A percentile compares a stretch with the other conserved stretches of the same genome.
Conservation (phyloP, 1,140 invertebrate species). For the Vanessa atalanta region DNA sequence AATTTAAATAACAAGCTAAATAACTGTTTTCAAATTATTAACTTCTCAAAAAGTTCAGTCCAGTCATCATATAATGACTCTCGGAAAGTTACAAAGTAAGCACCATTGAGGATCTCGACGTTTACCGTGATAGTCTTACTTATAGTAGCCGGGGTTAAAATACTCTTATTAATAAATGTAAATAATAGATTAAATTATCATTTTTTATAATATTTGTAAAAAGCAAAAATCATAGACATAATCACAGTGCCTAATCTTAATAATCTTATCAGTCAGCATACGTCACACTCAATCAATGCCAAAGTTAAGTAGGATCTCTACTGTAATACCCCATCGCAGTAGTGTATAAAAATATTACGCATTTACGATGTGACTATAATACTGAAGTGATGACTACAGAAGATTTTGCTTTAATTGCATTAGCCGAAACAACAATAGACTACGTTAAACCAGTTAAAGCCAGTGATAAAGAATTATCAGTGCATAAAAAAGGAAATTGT, state of each 20-base stretch:
- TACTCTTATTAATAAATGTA: too few relatives aligned
- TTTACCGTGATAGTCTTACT: too few relatives aligned
- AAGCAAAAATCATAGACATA: slow-evolving; percentile 49
- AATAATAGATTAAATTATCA: too few relatives aligned
- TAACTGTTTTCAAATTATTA: too few relatives aligned
- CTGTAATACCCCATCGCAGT: slow-evolving; percentile 43
- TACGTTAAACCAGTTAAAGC: slow-evolving; percentile 45
- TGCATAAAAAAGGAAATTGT: slow-evolving; percentile 39
- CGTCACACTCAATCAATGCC: slow-evolving; percentile 78
- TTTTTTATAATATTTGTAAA: background rate
- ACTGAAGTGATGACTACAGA: slow-evolving; percentile 62
- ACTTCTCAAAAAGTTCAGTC: too few relatives aligned
- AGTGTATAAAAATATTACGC: slow-evolving; percentile 37
- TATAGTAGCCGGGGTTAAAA: too few relatives aligned
- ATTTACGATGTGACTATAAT: slow-evolving; percentile 55
- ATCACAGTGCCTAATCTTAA: slow-evolving; percentile 64
- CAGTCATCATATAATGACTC: too few relatives aligned
- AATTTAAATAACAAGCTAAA: too few relatives aligned
- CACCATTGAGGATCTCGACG: too few relatives aligned
- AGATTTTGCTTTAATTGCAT: slow-evolving; percentile 51
- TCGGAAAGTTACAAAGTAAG: too few relatives aligned
- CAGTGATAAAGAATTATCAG: slow-evolving; percentile 34
- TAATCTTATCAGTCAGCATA: slow-evolving; percentile 64
- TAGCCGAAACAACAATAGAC: slow-evolving; percentile 52
- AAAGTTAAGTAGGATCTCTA: slow-evolving; percentile 61